Base-by-base conservation (phyloP, 30 jellyfish, hydroid and myxozoan genomes). In the Mastigias papua region DNA sequence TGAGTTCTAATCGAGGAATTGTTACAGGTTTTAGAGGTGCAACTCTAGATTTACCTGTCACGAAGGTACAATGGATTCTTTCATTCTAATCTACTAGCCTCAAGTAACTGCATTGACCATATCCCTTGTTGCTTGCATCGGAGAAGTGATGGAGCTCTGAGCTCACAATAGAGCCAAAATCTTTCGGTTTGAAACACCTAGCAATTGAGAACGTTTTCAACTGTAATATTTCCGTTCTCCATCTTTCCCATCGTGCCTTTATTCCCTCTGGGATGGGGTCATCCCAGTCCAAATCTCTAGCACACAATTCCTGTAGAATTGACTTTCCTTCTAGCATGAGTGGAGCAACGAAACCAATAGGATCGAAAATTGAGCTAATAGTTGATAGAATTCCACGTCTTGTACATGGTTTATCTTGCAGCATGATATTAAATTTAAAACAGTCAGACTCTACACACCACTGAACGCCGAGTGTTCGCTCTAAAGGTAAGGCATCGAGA, bases 381-480 rank as follows among this genome's bases (percentile, higher is more conserved):
- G 90, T 34, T 34, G 86, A 79, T 35, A 79, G 73, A 23, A 79
- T 26, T 76, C 54, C 54, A 42, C 54, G 54, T 42, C 54, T 42
- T 42, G 54, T 42, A 42, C 54, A 42, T 42, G 54, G 54, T 15
- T 42, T 42, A 15, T 42, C 54, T 42, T 42, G 54, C 54, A 42
- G 54, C 54, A 42, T 42, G 54, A 79, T 79, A 16, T 67, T 78
- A 34, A 13, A 78, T 19, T 13, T 28, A 63, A 78, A 88, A 6
- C 22, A 26, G 81, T 88, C 96, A 27, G 30, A 16, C 33, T 88
- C 82, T 7, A 37, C 82, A 54, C 71, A 26, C 96, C 96, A 88
- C n/a, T 77, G 81, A 17, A 88, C 0, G 9, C 92, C 96, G 15
- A 78, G 57, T 2, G 96, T 80, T 64, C 96, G 32, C 48, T 72